Evolutionary conservation across 2,113 vertebrate species (phyloP), one percentile per base, ranked within the genome.

Genomic region (Chaetops frenatus): DNA sequence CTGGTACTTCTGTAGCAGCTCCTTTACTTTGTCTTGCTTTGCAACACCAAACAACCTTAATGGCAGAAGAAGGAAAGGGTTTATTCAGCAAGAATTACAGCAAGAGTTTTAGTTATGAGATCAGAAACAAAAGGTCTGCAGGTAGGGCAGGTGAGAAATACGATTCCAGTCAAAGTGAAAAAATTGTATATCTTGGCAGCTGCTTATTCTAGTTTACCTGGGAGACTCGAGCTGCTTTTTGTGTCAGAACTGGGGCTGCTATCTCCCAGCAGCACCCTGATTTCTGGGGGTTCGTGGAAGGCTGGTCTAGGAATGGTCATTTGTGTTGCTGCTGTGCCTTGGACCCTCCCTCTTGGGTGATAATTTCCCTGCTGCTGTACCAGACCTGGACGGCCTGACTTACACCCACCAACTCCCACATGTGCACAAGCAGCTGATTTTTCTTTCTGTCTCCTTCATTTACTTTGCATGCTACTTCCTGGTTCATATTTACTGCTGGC

Each of bases 341-440:
- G 54, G 53, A 40, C 4, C 76, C 28, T 72, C 47, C 35, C 25
- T 73, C n/a, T 51, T 31, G 24, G 36, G n/a, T 67, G 64, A n/a
- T 9, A 22, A 50, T 31, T 88, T 72, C 50, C 45, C 38, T 67
- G 79, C 25, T 78, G 76, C 56, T 62, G 9, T n/a, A 74, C 23
- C 48, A 51, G 33, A 64, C n/a, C 60, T 33, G 29, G 40, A 27
- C 8, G 50, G 22, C 14, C 38, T 33, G 12, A 12, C 42, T 84
- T n/a, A 23, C 5, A 51, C 15, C 1, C 2, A 23, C 40, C 65
- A 31, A 36, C 21, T 28, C 47, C 29, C 1, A 0, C 36, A 42
- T 0, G 5, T 19, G 24, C 54, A 73, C 27, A 66, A 42, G 62
- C 17, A 78, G 51, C 35, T n/a, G 21, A 25, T 77, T 95, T 86